These are phyloP conservation scores for Drosophila percnosoma DNA, from an alignment of 2,888 invertebrate species.

Conservation along the genomic window DNA sequence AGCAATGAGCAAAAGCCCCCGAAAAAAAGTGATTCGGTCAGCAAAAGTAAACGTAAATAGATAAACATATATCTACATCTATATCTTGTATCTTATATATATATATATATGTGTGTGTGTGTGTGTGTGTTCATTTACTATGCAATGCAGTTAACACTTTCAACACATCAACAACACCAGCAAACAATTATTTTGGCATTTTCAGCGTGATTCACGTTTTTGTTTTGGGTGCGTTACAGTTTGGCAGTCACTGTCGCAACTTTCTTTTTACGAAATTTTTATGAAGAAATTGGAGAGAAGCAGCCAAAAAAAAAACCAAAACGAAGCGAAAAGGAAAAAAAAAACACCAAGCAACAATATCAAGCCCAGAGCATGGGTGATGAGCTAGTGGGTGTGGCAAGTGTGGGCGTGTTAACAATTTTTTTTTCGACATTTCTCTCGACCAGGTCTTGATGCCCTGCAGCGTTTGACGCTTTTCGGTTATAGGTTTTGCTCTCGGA, in stretches of 20 bases:
- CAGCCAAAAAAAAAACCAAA: slow-evolving; percentile 38
- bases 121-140: slow-evolving; percentile 36
- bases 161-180: slow-evolving; percentile 51
- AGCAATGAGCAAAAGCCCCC: slow-evolving; percentile 53
- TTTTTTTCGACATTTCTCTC: slow-evolving; percentile 39
- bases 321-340: slow-evolving; percentile 42
- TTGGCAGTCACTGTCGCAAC: slow-evolving; percentile 64
- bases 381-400: slow-evolving; percentile 46
- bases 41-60: slow-evolving; percentile 51
- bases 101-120: neutral
- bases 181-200: slow-evolving; percentile 43
- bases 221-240: slow-evolving; percentile 70
- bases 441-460: slow-evolving; percentile 28
- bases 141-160: slow-evolving; percentile 76
- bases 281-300: slow-evolving; percentile 64
- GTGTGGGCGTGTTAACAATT: slow-evolving; percentile 67
- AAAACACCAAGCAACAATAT: neutral
- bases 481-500: slow-evolving; percentile 6
- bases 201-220: slow-evolving; percentile 59
- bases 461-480: slow-evolving; percentile 38
- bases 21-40: slow-evolving; percentile 45
- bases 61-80: slow-evolving; percentile 10
- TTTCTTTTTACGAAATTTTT: slow-evolving; percentile 73
- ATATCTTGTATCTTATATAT: slow-evolving; percentile 8
- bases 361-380: slow-evolving; percentile 12